Evolutionary conservation across 2,113 vertebrate species (phyloP).

Genomic region (Climacteris rufus): DNA sequence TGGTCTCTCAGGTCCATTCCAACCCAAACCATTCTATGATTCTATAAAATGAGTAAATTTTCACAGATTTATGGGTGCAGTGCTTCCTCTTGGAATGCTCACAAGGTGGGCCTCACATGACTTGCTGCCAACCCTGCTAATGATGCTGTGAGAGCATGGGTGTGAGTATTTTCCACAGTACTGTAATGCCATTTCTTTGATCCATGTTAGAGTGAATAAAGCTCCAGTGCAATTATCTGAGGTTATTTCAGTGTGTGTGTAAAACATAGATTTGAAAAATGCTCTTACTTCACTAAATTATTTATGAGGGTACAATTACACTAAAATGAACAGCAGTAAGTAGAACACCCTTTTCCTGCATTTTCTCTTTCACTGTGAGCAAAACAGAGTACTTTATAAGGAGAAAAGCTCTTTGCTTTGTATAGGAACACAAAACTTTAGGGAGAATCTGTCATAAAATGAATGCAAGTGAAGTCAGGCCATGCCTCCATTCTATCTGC

Average conservation of each 20-base stretch:
- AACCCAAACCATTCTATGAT: background rate
- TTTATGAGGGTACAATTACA: background rate
- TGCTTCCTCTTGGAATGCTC: background rate
- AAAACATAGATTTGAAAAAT: conserved; percentile 3
- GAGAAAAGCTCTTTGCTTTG: background rate
- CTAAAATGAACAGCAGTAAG: background rate
- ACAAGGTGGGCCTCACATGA: background rate
- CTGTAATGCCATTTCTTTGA: conserved; percentile 16
- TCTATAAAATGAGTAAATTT: background rate
- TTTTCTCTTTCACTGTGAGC: background rate
- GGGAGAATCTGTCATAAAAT: background rate
- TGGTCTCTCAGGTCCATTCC: background rate
- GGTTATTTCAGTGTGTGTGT: background rate
- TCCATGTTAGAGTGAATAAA: background rate
- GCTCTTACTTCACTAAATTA: background rate
- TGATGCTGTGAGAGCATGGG: background rate
- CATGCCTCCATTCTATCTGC: background rate
- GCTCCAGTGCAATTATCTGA: conserved; percentile 12
- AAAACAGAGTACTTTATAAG: background rate
- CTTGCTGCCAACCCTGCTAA: background rate
- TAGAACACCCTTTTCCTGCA: background rate
- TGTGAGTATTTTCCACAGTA: background rate
- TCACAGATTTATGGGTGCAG: background rate
- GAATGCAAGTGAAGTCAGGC: background rate
- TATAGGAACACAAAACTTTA: background rate